Evolutionary conservation across 2,797 vertebrate species (phyloP).

Genomic region (Tamandua tetradactyla): DNA sequence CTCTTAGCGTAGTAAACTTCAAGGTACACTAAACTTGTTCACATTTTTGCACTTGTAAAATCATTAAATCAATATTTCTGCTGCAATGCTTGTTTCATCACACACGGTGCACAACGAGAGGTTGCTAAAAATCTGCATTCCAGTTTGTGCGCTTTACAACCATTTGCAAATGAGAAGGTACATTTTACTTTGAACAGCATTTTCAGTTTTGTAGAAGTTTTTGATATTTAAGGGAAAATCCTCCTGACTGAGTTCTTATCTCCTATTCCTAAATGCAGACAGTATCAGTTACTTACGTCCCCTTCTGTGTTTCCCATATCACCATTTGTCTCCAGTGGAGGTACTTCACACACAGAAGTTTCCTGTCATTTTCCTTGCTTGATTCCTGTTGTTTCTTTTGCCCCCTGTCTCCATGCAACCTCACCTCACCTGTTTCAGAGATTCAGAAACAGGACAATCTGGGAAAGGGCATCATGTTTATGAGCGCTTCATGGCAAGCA

Average conservation of each 20-base stretch:
- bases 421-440: not conserved
- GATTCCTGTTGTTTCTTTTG: not conserved
- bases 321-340: not conserved
- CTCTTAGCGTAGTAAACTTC: not conserved
- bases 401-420: not conserved
- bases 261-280: not conserved
- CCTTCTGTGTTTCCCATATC: no score
- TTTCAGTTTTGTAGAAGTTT: not conserved
- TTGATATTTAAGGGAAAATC: not conserved
- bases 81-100: not conserved
- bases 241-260: not conserved
- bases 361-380: not conserved
- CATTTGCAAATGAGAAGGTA: not conserved
- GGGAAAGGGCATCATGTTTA: fast-evolving
- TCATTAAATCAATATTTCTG: not conserved
- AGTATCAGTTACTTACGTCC: no score
- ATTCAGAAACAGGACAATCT: not conserved
- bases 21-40: not conserved
- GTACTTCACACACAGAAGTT: not conserved
- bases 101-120: not conserved
- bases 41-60: not conserved
- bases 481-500: fast-evolving
- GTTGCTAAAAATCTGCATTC: not conserved
- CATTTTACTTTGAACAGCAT: not conserved
- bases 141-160: not conserved